phyloP scores from a whole-genome alignment of 1,140 invertebrate species.

The Cotesia typhae region DNA sequence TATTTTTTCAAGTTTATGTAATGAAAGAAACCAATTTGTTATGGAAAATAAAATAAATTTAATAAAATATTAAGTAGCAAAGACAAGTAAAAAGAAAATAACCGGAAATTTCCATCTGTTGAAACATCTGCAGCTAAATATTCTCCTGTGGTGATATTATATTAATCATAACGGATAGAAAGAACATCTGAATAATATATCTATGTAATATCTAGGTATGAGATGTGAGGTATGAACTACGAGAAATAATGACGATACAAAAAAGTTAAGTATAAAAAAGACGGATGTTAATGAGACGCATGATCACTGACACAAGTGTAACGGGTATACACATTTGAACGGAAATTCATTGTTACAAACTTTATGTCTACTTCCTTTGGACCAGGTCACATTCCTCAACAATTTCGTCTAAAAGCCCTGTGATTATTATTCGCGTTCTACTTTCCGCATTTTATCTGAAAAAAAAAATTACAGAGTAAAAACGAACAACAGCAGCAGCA shows the following conservation, averaged over 20 bases:
- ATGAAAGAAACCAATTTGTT: not conserved
- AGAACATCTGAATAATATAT: constrained; percentile 17
- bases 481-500: not conserved
- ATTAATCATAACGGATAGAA: constrained; percentile 27
- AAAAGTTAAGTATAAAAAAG: not conserved
- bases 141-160: not conserved
- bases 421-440: constrained; percentile 12
- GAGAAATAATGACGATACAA: not conserved
- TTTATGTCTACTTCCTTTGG: constrained; percentile 15
- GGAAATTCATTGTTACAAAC: constrained; percentile 28
- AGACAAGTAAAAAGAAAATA: too few species aligned
- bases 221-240: constrained; percentile 7
- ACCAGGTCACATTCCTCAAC: constrained; percentile 4
- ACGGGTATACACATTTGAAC: constrained; percentile 11
- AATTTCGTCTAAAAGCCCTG: constrained; percentile 13
- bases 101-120: not conserved
- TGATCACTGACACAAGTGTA: constrained; percentile 10
- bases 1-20: too few species aligned
- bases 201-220: not conserved
- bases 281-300: constrained; percentile 20
- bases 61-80: not conserved
- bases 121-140: not conserved
- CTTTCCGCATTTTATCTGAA: constrained; percentile 13
- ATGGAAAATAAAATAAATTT: not conserved
- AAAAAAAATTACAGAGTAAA: not conserved